Percentiles rank a stretch among this genome's conserved stretches.
These are phyloP conservation scores for Seriola quinqueradiata DNA, from an alignment of 2,113 vertebrate genomes.

Conservation along the genomic window DNA sequence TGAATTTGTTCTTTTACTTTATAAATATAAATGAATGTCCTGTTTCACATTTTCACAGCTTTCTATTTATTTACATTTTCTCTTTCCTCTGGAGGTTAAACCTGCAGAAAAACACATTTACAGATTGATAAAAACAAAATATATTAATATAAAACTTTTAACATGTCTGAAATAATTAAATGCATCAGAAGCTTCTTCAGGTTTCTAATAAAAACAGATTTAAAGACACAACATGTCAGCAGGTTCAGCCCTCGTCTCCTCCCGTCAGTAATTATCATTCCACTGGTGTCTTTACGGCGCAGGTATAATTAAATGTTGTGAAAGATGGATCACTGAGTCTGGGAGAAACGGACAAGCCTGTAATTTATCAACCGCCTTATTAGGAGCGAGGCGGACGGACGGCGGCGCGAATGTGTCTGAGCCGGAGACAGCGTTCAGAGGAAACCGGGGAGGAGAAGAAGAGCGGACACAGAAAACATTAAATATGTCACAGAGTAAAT, in stretches of 20 bases:
- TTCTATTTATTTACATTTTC: no score
- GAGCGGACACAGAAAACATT: no score
- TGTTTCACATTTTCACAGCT: no score
- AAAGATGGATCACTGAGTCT: neutral
- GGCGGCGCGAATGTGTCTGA: neutral
- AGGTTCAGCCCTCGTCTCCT: neutral
- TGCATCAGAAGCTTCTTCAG: neutral
- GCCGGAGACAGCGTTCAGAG: neutral
- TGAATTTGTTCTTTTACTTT: neutral
- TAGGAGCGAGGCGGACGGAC: neutral
- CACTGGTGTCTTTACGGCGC: neutral
- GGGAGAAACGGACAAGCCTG: neutral
- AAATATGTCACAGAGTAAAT: no score
- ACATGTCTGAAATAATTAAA: neutral
- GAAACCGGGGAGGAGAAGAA: no score
- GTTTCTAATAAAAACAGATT: neutral
- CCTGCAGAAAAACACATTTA: neutral
- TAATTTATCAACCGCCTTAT: neutral
- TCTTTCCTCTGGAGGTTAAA: neutral
- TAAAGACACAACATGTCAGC: neutral
- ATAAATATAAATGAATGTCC: neutral
- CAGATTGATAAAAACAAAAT: no score
- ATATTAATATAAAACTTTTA: no score
- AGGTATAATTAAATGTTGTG: slow-evolving; percentile 18
- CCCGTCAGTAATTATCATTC: slow-evolving; percentile 37